phyloP scores from a whole-genome alignment of 1,140 invertebrate species.

The Chrysopa pallens region DNA sequence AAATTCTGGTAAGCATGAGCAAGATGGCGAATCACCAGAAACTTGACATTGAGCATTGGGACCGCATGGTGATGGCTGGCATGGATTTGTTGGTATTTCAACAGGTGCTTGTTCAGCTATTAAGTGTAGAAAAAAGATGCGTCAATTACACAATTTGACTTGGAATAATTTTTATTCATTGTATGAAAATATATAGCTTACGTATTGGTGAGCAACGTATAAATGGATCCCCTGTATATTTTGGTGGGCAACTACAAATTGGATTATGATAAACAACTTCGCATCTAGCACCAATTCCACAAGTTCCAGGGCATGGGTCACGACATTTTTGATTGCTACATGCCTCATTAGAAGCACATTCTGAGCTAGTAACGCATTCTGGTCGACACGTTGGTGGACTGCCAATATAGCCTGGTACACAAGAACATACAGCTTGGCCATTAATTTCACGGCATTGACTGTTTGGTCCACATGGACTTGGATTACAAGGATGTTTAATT shows the following conservation, averaged over 20 bases:
- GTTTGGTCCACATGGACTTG: conserved; percentile 47
- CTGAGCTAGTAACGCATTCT: conserved; percentile 43
- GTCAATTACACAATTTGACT: background rate
- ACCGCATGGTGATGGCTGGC: conserved; percentile 69
- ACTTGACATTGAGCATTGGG: conserved; percentile 63
- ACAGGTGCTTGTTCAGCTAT: conserved; percentile 5
- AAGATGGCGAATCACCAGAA: conserved; percentile 55
- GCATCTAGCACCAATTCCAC: conserved; percentile 38
- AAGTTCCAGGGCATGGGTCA: conserved; percentile 46
- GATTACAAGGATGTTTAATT: conserved; percentile 36
- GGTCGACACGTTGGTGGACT: conserved; percentile 43
- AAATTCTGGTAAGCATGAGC: conserved; percentile 62
- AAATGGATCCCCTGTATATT: conserved; percentile 55
- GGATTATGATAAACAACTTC: conserved; percentile 59
- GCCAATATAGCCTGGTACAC: conserved; percentile 39
- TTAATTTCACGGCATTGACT: conserved; percentile 41
- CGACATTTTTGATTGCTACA: conserved; percentile 52
- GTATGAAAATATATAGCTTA: conserved; percentile 11
- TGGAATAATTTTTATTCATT: background rate
- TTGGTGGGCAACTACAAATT: conserved; percentile 47
- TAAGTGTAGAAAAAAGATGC: conserved; percentile 4
- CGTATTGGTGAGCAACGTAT: conserved; percentile 21
- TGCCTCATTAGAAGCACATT: conserved; percentile 42
- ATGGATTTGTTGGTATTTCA: conserved; percentile 34
- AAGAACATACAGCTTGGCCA: conserved; percentile 42